Evolutionary conservation across 2,797 vertebrate genomes (phyloP), one percentile per base, ranked within the genome.

Genomic region (Tauraco hartlaubi): DNA sequence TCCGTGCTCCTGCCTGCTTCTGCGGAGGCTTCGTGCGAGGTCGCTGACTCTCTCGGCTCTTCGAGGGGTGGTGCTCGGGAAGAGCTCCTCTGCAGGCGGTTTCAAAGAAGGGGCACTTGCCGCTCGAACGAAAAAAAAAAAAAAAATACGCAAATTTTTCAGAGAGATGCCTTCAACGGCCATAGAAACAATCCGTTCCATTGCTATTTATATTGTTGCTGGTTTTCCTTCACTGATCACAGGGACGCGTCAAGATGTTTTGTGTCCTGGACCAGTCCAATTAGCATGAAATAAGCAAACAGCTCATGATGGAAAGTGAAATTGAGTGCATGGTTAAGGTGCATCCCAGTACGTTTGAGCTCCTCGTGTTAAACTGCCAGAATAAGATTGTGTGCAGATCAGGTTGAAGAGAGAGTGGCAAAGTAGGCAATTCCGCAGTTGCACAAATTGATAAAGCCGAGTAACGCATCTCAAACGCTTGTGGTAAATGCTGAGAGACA

Each of bases 311-410:
- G 25, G 12, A 11, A 35, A 49, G 19, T 5, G 16, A n/a, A 5
- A 0, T 7, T 15, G 11, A 29, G 12, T 28, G 61, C 41, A 12
- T 9, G 52, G 21, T 37, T 46, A 6, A 52, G 44, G 33, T 33
- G 13, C 22, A 2, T 33, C 33, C n/a, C 35, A 2, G 16, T 17
- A 4, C 21, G 0, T 2, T 29, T 6, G 5, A 35, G 18, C 37
- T 58, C 15, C 26, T 51, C 19, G 0, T 3, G 7, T 51, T 33
- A 4, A 56, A 6, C 49, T 43, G 23, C 15, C 56, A 4, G 19
- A 33, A 0, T 9, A 12, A 48, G 13, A 9, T 15, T 9, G 5
- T 2, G 0, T 31, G 31, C 56, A 7, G 69, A 1, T 52, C 6
- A n/a, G 18, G 41, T 2, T 74, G 56, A 44, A 33, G n/a, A 59